Percentiles rank a stretch among this genome's conserved stretches.
Evolutionary conservation across 2,797 vertebrate species (phyloP).

Genomic region (Channallabes apus): DNA sequence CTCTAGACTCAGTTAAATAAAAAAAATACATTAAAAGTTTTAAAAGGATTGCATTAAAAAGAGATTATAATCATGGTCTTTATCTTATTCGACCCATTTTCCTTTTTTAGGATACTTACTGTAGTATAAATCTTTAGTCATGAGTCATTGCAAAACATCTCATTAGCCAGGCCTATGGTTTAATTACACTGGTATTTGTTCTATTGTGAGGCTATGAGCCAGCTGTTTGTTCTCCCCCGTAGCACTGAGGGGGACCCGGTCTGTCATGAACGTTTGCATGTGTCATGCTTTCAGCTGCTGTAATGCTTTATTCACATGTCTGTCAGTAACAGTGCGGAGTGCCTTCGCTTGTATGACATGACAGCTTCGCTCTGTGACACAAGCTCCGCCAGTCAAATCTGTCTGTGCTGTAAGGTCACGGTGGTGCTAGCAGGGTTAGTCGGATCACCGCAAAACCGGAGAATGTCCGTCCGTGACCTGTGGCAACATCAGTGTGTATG

Average conservation of each 20-base stretch:
- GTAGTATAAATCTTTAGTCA: not conserved
- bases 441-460: constrained; percentile 14
- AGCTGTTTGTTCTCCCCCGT: constrained; percentile 1
- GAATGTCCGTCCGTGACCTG: not conserved
- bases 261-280: not conserved
- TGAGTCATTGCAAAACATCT: constrained; percentile 17
- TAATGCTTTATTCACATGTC: constrained; percentile 27
- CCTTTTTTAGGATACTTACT: not conserved
- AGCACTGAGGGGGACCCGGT: not conserved
- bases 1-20: not conserved
- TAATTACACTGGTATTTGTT: constrained; percentile 12
- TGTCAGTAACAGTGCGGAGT: not conserved
- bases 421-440: not conserved
- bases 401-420: constrained; percentile 13
- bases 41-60: too few species aligned
- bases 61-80: not conserved
- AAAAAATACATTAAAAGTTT: not conserved
- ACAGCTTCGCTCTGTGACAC: constrained; percentile 4
- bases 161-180: constrained; percentile 8
- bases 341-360: constrained; percentile 8
- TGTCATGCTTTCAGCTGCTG: constrained; percentile 28
- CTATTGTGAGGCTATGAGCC: constrained; percentile 16
- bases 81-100: not conserved
- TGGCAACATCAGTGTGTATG: not conserved
- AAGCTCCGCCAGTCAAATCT: constrained; percentile 6